A percentile compares a stretch with the other conserved stretches of the same genome.
phyloP scores from a whole-genome alignment of 1,140 invertebrate species.

The Globodera rostochiensis region DNA sequence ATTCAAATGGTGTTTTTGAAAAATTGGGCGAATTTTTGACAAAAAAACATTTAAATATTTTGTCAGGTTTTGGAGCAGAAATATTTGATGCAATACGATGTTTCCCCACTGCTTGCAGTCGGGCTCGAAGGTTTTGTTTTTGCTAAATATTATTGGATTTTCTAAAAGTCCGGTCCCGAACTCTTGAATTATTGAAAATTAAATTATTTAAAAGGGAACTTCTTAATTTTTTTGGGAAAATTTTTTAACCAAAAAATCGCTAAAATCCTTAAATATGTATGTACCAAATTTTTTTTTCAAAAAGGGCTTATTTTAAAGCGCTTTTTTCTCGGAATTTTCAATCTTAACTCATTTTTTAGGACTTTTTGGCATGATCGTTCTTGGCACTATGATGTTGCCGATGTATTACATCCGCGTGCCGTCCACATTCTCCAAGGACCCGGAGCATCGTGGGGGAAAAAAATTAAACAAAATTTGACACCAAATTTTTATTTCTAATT shows the following conservation, averaged over 20 bases:
- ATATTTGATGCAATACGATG: conserved; percentile 79
- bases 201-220: too few relatives aligned
- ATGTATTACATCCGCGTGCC: conserved; percentile 59
- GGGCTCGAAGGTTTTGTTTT: conserved; percentile 81
- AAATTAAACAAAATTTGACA: neutral
- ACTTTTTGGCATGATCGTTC: conserved; percentile 53
- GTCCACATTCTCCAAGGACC: conserved; percentile 49
- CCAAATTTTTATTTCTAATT: neutral
- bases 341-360: conserved; percentile 18
- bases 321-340: neutral
- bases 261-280: too few relatives aligned
- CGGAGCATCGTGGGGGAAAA: conserved; percentile 32
- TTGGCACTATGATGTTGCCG: conserved; percentile 47
- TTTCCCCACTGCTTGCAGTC: conserved; percentile 79
- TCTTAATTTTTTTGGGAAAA: neutral
- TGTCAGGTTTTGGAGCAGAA: conserved; percentile 84
- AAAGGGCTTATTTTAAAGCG: too few relatives aligned
- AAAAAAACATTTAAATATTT: neutral
- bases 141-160: neutral
- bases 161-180: neutral
- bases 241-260: neutral
- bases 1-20: conserved; percentile 78
- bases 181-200: too few relatives aligned
- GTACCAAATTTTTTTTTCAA: too few relatives aligned
- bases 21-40: neutral